A percentile compares a stretch with the other conserved stretches of the same genome.
These are phyloP conservation scores for Drosophila orosa DNA, from an alignment of 1,140 invertebrate species.

Conservation along the genomic window DNA sequence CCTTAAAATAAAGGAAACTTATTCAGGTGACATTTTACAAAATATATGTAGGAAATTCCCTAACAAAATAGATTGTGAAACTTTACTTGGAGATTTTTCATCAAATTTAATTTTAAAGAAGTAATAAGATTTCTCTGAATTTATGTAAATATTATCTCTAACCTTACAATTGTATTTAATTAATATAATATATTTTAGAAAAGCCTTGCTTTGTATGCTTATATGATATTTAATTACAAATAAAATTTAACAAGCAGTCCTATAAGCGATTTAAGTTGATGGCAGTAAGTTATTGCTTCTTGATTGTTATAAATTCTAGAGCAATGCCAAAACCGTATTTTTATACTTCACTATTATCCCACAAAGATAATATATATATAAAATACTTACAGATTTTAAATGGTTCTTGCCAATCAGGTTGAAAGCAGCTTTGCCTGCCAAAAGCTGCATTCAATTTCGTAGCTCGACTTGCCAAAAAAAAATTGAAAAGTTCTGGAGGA, in stretches of 20 bases:
- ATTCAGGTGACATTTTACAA: neutral
- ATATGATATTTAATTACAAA: neutral
- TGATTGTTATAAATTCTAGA: neutral
- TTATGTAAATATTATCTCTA: neutral
- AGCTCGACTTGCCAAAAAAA: slow-evolving; percentile 42
- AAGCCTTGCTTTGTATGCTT: neutral
- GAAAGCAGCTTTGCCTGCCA: slow-evolving; percentile 17
- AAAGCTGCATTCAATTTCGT: slow-evolving; percentile 42
- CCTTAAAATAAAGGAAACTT: slow-evolving; percentile 3
- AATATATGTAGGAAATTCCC: neutral
- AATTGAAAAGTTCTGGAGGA: slow-evolving; percentile 8
- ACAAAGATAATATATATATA: neutral
- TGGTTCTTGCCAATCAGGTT: slow-evolving; percentile 11
- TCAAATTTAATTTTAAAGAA: neutral
- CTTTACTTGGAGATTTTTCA: neutral
- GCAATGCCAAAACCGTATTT: too few species aligned
- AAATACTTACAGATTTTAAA: neutral
- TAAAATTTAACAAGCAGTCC: too few species aligned
- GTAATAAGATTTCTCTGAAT: neutral
- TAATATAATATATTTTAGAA: neutral
- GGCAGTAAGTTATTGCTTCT: neutral
- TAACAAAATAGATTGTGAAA: too few species aligned
- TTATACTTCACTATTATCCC: neutral
- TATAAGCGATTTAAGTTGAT: neutral
- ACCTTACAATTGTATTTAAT: neutral